A percentile compares a stretch with the other conserved stretches of the same genome.
Evolutionary conservation across 2,797 vertebrate genomes (phyloP).

Genomic region (Antennarius maculatus): DNA sequence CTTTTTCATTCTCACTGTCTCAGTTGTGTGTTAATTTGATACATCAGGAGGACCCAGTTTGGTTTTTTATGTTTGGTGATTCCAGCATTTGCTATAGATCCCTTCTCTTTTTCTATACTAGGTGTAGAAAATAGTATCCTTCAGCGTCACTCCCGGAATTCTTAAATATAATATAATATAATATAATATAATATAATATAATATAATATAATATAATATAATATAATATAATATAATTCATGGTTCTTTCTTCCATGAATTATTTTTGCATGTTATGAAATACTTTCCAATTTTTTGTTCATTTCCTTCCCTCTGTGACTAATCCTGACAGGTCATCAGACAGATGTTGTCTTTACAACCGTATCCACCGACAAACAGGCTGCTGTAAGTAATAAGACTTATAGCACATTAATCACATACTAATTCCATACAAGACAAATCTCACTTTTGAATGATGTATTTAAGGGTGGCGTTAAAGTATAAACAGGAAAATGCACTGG

Average conservation of each 20-base stretch:
- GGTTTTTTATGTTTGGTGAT: no score
- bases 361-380: conserved; percentile 7
- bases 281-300: conserved; percentile 10
- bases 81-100: background rate
- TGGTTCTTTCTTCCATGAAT: background rate
- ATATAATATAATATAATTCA: no score
- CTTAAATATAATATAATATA: no score
- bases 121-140: background rate
- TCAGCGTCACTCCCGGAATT: no score
- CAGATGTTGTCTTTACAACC: conserved; percentile 7
- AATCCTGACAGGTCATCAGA: conserved; percentile 47
- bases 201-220: no score
- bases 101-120: background rate
- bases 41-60: background rate
- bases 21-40: background rate
- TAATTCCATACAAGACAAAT: background rate
- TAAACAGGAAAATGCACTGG: no score
- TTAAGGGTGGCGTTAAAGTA: no score
- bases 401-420: background rate
- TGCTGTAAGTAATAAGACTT: conserved; percentile 57
- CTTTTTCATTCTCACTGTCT: background rate
- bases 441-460: no score
- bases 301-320: conserved; percentile 24
- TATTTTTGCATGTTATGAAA: conserved; percentile 15
- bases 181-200: no score